phyloP scores from a whole-genome alignment of 2,797 vertebrate species.

The Aeoliscus strigatus region DNA sequence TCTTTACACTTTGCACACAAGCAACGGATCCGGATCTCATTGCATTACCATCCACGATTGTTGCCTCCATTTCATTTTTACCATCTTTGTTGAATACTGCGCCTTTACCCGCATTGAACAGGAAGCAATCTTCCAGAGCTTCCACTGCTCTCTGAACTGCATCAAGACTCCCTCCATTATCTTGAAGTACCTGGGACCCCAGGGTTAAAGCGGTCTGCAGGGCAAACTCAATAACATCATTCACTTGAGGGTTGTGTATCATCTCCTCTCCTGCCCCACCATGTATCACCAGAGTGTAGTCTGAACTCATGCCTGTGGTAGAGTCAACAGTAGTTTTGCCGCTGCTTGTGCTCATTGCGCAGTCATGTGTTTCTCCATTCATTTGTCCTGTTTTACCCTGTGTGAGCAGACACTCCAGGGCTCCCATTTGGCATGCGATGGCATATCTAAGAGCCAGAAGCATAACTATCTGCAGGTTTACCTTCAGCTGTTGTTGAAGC shows the following conservation, averaged over 20 bases:
- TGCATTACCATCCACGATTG: constrained; percentile 70
- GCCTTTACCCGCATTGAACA: constrained; percentile 80
- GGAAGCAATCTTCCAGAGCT: constrained; percentile 78
- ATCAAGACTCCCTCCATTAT: constrained; percentile 71
- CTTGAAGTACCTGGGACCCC: constrained; percentile 65
- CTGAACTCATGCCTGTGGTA: constrained; percentile 23
- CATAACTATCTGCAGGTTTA: constrained; percentile 70
- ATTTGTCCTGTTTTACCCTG: constrained; percentile 38
- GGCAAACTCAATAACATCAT: constrained; percentile 71
- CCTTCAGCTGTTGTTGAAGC: constrained; percentile 64
- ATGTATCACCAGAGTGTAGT: constrained; percentile 73
- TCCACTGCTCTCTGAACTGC: constrained; percentile 76
- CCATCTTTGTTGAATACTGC: constrained; percentile 77
- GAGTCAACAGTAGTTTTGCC: constrained; percentile 12
- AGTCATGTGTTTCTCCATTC: constrained; percentile 30
- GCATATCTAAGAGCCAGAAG: constrained; percentile 72
- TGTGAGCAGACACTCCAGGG: constrained; percentile 65
- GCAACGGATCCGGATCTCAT: constrained; percentile 74
- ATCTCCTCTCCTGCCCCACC: constrained; percentile 77
- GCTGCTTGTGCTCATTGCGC: constrained; percentile 13
- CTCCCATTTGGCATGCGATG: constrained; percentile 75
- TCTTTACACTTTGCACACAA: constrained; percentile 68
- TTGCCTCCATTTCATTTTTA: constrained; percentile 77
- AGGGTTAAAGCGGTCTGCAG: constrained; percentile 69
- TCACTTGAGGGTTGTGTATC: constrained; percentile 65